Evolutionary conservation across 2,888 invertebrate genomes (phyloP), one percentile per base, ranked within the genome.

Genomic region (Nymphalis polychloros): DNA sequence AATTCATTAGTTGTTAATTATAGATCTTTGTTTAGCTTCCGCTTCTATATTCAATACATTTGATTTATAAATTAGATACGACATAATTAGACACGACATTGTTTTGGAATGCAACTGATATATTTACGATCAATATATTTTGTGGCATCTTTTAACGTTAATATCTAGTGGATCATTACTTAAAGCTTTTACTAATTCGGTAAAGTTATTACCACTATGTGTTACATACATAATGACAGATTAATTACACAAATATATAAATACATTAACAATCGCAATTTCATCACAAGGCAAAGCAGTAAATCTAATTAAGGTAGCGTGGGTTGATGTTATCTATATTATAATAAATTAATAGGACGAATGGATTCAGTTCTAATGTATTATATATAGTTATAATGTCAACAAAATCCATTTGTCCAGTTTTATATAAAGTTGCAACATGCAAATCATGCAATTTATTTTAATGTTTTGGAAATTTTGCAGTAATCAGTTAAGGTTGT

Each of bases 11-110:
- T 78, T 69, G 77, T 72, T 84, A 86, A 84, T 82, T 83, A 84
- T 85, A 88, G 81, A 81, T 80, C 79, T 82, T 84, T 85, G 80
- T 85, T 83, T 83, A 78, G 80, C 78, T 85, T 85, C 81, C 80
- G 79, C 78, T 81, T 76, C 79, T 84, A 83, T 79, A 83, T 79
- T 76, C 65, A 76, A 72, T 77, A 61, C 60, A 70, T 75, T 75
- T 81, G 77, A 82, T 83, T 80, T 80, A 79, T 81, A 77, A 69
- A 77, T 81, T 77, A 73, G 68, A 73, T 74, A 76, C 73, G 77
- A 71, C 77, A 78, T 77, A 79, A 79, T 84, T 82, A 78, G 77
- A 78, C 69, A 72, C 74, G 72, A 74, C 66, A 70, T 70, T 71
- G 68, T 64, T 72, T 77, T 59, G 73, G 73, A 75, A 61, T 72